Evolutionary conservation across 2,888 invertebrate species (phyloP).

Genomic region (Cloeon dipterum): DNA sequence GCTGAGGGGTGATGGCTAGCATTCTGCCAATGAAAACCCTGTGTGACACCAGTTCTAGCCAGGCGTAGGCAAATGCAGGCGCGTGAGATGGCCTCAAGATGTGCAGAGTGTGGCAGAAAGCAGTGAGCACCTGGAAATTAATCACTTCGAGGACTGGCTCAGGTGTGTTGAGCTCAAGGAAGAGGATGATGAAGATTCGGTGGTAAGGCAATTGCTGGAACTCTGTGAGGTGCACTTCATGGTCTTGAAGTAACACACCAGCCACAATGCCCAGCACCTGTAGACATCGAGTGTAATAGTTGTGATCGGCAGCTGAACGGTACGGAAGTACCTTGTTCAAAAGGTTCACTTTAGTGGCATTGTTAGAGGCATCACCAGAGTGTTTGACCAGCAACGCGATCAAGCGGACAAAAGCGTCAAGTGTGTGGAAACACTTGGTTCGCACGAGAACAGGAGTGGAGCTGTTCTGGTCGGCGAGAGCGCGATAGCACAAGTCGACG

Average conservation of each 20-base stretch:
- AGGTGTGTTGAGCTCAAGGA: conserved; percentile 84
- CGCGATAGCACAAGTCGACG: conserved; percentile 79
- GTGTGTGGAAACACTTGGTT: conserved; percentile 82
- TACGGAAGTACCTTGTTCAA: conserved; percentile 72
- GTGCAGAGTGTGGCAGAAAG: conserved; percentile 89
- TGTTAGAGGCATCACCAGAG: conserved; percentile 72
- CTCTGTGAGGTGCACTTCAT: conserved; percentile 67
- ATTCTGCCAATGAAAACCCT: conserved; percentile 86
- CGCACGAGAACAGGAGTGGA: conserved; percentile 41
- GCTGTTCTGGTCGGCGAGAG: conserved; percentile 43
- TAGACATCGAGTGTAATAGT: neutral
- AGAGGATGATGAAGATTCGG: conserved; percentile 85
- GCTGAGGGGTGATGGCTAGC: conserved; percentile 72
- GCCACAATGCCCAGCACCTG: conserved; percentile 75
- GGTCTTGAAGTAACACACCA: conserved; percentile 87
- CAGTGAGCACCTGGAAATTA: conserved; percentile 82
- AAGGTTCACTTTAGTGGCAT: conserved; percentile 89
- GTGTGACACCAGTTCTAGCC: conserved; percentile 95
- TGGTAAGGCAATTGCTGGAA: conserved; percentile 98
- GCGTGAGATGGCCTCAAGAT: conserved; percentile 79
- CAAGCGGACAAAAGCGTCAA: conserved; percentile 86
- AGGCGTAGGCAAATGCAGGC: conserved; percentile 93
- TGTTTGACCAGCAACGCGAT: conserved; percentile 88
- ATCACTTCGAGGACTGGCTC: conserved; percentile 86
- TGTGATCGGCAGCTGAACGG: neutral